Percentiles rank a stretch among this genome's conserved stretches.
These are phyloP conservation scores for Cetoscarus ocellatus DNA, from an alignment of 2,797 vertebrate species.

Conservation along the genomic window DNA sequence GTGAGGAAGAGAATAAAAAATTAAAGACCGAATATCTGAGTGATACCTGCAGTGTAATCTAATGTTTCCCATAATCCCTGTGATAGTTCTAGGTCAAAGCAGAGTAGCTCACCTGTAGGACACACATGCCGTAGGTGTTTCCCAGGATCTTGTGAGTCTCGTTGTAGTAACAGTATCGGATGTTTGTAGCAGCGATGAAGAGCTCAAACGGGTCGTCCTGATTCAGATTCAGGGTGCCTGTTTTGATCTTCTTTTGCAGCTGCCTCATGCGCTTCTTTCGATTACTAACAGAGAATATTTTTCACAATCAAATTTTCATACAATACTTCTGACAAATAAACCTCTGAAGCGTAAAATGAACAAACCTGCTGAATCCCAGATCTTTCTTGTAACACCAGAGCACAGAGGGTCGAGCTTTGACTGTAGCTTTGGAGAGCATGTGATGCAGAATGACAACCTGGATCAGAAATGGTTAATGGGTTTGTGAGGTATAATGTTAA, in stretches of 20 bases:
- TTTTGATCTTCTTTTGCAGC: conserved; percentile 97
- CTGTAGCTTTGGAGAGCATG: conserved; percentile 96
- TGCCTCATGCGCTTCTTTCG: conserved; percentile 98
- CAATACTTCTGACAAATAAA: neutral
- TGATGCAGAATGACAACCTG: conserved; percentile 99
- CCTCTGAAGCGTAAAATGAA: neutral
- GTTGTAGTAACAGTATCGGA: conserved; percentile 99
- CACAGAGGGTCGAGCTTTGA: conserved; percentile 94
- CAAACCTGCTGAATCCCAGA: conserved; percentile 96
- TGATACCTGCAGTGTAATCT: neutral
- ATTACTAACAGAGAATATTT: conserved; percentile 83
- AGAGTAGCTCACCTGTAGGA: conserved; percentile 89
- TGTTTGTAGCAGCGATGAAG: conserved; percentile 96
- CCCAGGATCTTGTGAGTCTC: conserved; percentile 98
- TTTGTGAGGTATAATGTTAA: too few relatives aligned
- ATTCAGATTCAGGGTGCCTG: conserved; percentile 92
- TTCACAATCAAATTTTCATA: neutral
- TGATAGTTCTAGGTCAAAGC: neutral
- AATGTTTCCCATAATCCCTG: too few relatives aligned
- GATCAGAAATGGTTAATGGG: conserved; percentile 5
- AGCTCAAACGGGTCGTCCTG: conserved; percentile 98
- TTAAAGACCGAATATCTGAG: neutral
- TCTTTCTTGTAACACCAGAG: conserved; percentile 99
- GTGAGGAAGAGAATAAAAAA: neutral
- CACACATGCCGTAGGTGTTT: conserved; percentile 97